phyloP scores from a whole-genome alignment of 2,113 vertebrate species.

The Paralichthys olivaceus region DNA sequence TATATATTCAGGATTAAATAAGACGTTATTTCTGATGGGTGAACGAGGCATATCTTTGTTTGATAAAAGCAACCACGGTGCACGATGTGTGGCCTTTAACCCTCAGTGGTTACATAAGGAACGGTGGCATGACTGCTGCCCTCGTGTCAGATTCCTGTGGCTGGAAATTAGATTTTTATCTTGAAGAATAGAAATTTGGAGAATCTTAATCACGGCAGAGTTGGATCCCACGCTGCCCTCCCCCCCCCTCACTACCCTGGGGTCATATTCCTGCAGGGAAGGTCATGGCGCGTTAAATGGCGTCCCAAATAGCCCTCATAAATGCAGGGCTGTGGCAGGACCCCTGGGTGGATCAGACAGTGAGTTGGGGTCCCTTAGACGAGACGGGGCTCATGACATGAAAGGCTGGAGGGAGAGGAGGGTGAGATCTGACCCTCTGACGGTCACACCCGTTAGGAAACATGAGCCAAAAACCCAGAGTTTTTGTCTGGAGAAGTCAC shows the following conservation, averaged over 20 bases:
- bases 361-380: background rate
- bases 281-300: conserved; percentile 51
- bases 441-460: background rate
- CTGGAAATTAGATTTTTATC: background rate
- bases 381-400: background rate
- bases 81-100: background rate
- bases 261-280: conserved; percentile 30
- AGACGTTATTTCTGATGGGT: background rate
- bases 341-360: conserved; percentile 19
- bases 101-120: background rate
- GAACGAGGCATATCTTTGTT: background rate
- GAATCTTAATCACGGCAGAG: background rate
- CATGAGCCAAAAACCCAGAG: background rate
- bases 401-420: conserved; percentile 1
- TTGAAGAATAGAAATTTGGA: background rate
- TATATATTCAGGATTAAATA: background rate
- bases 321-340: conserved; percentile 28
- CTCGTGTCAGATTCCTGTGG: conserved; percentile 11
- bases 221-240: background rate
- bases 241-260: conserved; percentile 3
- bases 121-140: background rate
- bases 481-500: background rate
- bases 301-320: conserved; percentile 38
- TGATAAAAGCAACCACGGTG: background rate
- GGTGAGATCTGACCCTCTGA: background rate